phyloP scores from a whole-genome alignment of 2,113 vertebrate species.

The Coptodon rendalli region DNA sequence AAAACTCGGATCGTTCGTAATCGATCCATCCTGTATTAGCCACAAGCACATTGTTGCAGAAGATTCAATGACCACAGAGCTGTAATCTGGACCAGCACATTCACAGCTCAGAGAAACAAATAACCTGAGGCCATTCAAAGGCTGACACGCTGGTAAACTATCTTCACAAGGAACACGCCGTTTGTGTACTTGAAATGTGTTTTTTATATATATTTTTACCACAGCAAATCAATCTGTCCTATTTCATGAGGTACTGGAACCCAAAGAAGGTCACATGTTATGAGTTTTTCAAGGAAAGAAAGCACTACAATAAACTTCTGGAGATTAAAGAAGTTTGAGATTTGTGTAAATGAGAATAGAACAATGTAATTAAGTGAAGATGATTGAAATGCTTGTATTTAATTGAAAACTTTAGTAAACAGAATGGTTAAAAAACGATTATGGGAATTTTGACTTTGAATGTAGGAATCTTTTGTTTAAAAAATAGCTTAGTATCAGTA shows the following conservation, averaged over 20 bases:
- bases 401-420: not conserved
- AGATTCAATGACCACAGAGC: not conserved
- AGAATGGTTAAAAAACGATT: not conserved
- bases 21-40: not conserved
- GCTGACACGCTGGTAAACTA: not conserved
- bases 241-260: not conserved
- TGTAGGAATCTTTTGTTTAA: not conserved
- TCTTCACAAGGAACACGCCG: not conserved
- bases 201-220: not conserved
- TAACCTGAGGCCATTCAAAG: not conserved
- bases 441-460: not conserved
- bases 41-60: not conserved
- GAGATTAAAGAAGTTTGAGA: not conserved
- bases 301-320: not conserved
- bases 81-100: not conserved
- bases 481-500: not conserved
- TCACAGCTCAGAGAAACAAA: constrained; percentile 1
- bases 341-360: not conserved
- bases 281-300: not conserved
- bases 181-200: not conserved
- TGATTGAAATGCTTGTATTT: not conserved
- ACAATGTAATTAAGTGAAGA: not conserved
- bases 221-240: not conserved
- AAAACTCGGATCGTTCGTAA: not conserved
- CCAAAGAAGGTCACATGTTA: not conserved